Conservation (phyloP, 2,797 vertebrate species). For the Labeo calbasu region DNA sequence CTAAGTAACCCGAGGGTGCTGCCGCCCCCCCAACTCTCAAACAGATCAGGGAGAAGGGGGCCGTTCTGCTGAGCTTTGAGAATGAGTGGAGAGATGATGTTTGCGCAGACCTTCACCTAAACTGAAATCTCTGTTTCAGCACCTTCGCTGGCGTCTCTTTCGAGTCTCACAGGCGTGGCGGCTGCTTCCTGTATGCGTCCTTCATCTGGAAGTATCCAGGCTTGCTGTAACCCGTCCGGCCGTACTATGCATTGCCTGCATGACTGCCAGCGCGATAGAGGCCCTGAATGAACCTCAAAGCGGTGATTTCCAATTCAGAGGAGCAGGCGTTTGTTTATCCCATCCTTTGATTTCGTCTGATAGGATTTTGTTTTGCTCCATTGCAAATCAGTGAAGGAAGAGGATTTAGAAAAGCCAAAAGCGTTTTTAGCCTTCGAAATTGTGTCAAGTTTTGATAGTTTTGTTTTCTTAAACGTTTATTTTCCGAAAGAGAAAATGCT, state of each 20-base stretch:
- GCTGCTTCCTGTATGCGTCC: constrained; percentile 38
- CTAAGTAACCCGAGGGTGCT: constrained; percentile 63
- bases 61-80: constrained; percentile 35
- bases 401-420: constrained; percentile 67
- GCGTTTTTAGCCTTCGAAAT: constrained; percentile 43
- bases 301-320: constrained; percentile 59
- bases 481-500: constrained; percentile 40
- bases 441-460: constrained; percentile 51
- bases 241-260: constrained; percentile 59
- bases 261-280: constrained; percentile 58
- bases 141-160: constrained; percentile 4
- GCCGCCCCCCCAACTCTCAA: constrained; percentile 34
- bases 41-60: constrained; percentile 40
- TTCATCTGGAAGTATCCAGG: constrained; percentile 53
- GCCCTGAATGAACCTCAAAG: constrained; percentile 65
- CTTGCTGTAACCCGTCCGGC: constrained; percentile 50
- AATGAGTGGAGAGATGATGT: constrained; percentile 54
- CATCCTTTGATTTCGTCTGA: constrained; percentile 66
- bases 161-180: constrained; percentile 31
- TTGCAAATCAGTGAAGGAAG: constrained; percentile 70
- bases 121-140: constrained; percentile 49
- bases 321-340: constrained; percentile 62
- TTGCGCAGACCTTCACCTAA: constrained; percentile 55
- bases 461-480: constrained; percentile 33
- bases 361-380: constrained; percentile 67